phyloP scores from a whole-genome alignment of 2,797 vertebrate species.

The Babyrousa celebensis region DNA sequence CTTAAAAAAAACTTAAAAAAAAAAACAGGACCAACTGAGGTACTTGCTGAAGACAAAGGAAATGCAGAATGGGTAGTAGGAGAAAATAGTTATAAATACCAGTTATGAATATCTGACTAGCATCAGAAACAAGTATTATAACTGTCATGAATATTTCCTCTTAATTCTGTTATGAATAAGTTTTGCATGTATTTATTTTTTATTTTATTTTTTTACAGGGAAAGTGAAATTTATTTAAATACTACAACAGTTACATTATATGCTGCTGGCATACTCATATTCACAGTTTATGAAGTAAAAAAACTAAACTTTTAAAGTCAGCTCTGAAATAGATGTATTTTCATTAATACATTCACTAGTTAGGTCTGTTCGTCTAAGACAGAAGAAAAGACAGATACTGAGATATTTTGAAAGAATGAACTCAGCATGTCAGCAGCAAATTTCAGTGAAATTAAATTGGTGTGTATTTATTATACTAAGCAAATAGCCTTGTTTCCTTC shows the following conservation, averaged over 20 bases:
- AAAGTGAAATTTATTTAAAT: slow-evolving; percentile 84
- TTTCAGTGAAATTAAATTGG: slow-evolving; percentile 49
- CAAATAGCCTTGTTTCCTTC: not conserved
- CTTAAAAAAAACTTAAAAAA: not conserved
- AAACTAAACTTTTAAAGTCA: slow-evolving; percentile 78
- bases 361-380: slow-evolving; percentile 78
- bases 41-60: not conserved
- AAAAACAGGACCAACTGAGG: not conserved
- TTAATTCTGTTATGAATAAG: not conserved
- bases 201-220: not conserved
- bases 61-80: not conserved
- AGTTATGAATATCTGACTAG: not conserved
- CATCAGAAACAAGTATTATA: not conserved
- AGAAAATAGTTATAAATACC: not conserved
- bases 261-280: slow-evolving; percentile 87
- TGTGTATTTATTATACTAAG: not conserved
- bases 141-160: not conserved
- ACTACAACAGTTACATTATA: slow-evolving; percentile 74
- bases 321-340: slow-evolving; percentile 86
- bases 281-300: slow-evolving; percentile 90
- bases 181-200: not conserved
- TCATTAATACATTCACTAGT: slow-evolving; percentile 80
- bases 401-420: slow-evolving; percentile 65
- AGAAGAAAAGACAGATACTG: not conserved
- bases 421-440: slow-evolving; percentile 83